Conservation (phyloP, 2,113 vertebrate genomes). For the Macquaria australasica region DNA sequence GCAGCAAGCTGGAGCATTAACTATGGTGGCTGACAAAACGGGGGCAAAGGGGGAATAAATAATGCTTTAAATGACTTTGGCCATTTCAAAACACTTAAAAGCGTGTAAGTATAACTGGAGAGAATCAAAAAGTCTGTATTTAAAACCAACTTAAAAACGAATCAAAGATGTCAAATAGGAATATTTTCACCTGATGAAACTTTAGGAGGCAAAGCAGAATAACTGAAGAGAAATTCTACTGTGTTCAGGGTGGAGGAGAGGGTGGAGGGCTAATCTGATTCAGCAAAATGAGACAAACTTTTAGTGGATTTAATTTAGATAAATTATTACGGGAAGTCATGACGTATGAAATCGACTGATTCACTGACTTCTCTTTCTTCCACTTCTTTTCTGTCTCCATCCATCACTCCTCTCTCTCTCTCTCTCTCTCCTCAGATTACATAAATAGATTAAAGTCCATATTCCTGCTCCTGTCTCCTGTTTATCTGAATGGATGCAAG, state of each 20-base stretch:
- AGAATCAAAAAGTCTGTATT: too few relatives aligned
- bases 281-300: background rate
- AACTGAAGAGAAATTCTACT: background rate
- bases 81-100: too few relatives aligned
- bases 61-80: too few relatives aligned
- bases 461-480: background rate
- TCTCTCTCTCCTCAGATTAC: background rate
- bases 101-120: too few relatives aligned
- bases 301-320: background rate
- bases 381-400: background rate
- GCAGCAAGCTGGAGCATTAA: too few relatives aligned
- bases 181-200: background rate
- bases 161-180: background rate
- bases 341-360: background rate
- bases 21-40: too few relatives aligned
- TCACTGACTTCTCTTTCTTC: background rate
- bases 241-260: background rate
- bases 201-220: background rate
- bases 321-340: too few relatives aligned
- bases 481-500: background rate
- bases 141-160: background rate
- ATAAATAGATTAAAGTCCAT: conserved; percentile 3
- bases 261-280: background rate
- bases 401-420: background rate
- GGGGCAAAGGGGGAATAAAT: too few relatives aligned